Percentiles rank a stretch among this genome's conserved stretches.
phyloP scores from a whole-genome alignment of 2,888 invertebrate species.

The Cistogaster globosa region DNA sequence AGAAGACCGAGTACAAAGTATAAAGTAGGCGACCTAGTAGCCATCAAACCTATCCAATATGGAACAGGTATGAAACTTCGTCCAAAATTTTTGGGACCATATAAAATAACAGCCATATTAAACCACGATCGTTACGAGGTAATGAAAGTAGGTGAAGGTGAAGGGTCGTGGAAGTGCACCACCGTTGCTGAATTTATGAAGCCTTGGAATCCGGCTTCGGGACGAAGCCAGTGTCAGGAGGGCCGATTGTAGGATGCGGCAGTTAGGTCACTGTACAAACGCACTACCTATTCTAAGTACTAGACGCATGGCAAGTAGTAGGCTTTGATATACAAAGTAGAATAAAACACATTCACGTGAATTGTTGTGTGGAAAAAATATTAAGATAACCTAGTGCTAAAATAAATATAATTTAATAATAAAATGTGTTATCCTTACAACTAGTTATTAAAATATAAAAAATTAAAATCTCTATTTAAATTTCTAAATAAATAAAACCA shows the following conservation, averaged over 20 bases:
- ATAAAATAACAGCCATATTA: background rate
- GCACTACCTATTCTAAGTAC: too few relatives aligned
- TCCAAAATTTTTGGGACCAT: background rate
- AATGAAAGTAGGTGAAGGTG: background rate
- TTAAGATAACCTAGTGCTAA: too few relatives aligned
- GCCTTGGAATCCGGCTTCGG: background rate
- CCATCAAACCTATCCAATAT: background rate
- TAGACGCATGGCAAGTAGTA: too few relatives aligned
- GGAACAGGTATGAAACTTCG: background rate
- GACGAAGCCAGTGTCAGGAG: background rate
- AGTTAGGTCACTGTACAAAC: too few relatives aligned
- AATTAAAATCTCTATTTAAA: too few relatives aligned
- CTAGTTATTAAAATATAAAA: too few relatives aligned
- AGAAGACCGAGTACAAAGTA: background rate
- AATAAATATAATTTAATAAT: too few relatives aligned
- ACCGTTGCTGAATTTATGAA: background rate
- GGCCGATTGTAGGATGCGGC: background rate
- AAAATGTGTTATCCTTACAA: too few relatives aligned
- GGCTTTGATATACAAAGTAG: too few relatives aligned
- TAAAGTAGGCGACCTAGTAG: background rate
- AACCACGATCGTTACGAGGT: background rate
- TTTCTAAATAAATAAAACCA: too few relatives aligned
- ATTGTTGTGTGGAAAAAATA: too few relatives aligned
- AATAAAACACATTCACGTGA: too few relatives aligned
- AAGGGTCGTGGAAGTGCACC: background rate